Conservation (phyloP, 2,113 vertebrate genomes). For the Murina feae region DNA sequence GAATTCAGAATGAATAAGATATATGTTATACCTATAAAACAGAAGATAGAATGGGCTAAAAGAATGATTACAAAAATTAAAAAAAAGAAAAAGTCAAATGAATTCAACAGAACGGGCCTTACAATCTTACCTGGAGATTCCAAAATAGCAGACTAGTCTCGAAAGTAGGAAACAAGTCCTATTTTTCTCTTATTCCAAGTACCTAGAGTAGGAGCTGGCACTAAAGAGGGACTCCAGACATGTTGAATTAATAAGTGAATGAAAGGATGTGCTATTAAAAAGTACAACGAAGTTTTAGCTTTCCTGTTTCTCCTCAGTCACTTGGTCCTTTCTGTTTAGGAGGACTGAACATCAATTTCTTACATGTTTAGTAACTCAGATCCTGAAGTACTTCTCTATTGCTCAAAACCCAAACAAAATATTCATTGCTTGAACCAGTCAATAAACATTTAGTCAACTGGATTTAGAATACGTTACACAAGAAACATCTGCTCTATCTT, state of each 20-base stretch:
- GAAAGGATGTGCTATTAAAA: background rate
- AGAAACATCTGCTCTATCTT: background rate
- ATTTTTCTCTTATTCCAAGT: background rate
- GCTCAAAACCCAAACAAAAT: conserved; percentile 2
- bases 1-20: background rate
- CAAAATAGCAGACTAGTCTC: background rate
- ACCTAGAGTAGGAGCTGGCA: background rate
- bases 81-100: background rate
- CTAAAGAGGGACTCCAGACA: background rate
- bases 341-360: background rate
- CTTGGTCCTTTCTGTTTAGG: background rate
- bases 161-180: background rate
- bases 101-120: background rate
- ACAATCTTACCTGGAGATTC: background rate
- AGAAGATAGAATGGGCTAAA: background rate
- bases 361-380: background rate
- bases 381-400: background rate
- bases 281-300: conserved; percentile 6
- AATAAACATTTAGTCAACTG: background rate
- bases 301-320: background rate
- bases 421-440: conserved; percentile 1
- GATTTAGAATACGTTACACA: conserved; percentile 1
- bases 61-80: background rate
- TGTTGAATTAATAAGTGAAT: background rate
- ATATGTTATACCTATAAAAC: background rate